phyloP scores from a whole-genome alignment of 1,140 invertebrate species.

The Holotrichia oblita region DNA sequence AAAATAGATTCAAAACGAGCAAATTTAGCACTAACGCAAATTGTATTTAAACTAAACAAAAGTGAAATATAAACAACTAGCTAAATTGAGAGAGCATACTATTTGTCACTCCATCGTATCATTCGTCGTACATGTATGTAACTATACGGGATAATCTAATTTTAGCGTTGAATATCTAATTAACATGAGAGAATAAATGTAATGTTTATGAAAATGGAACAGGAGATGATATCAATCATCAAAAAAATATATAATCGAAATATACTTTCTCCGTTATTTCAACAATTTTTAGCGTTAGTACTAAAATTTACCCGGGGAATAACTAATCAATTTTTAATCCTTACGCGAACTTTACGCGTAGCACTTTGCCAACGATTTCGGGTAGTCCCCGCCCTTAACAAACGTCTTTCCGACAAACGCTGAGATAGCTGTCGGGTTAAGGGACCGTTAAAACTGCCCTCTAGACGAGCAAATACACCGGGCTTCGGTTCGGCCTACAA shows the following conservation, averaged over 20 bases:
- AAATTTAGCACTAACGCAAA: constrained; percentile 34
- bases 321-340: constrained; percentile 47
- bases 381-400: constrained; percentile 55
- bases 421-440: constrained; percentile 65
- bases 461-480: constrained; percentile 66
- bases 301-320: constrained; percentile 27
- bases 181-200: no score
- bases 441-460: constrained; percentile 67
- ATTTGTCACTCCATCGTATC: background rate
- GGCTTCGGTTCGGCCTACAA: constrained; percentile 64
- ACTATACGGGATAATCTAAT: no score
- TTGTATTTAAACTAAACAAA: background rate
- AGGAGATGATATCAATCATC: no score
- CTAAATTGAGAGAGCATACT: background rate
- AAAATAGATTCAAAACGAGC: background rate
- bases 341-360: constrained; percentile 74
- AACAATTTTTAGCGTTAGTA: constrained; percentile 19
- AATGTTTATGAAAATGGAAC: no score
- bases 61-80: background rate
- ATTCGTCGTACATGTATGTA: no score
- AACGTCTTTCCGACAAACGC: constrained; percentile 55
- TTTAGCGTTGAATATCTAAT: no score
- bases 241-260: no score
- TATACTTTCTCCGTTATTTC: no score
- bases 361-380: constrained; percentile 67